phyloP scores from a whole-genome alignment of 2,888 invertebrate species.

The Brenthis daphne region DNA sequence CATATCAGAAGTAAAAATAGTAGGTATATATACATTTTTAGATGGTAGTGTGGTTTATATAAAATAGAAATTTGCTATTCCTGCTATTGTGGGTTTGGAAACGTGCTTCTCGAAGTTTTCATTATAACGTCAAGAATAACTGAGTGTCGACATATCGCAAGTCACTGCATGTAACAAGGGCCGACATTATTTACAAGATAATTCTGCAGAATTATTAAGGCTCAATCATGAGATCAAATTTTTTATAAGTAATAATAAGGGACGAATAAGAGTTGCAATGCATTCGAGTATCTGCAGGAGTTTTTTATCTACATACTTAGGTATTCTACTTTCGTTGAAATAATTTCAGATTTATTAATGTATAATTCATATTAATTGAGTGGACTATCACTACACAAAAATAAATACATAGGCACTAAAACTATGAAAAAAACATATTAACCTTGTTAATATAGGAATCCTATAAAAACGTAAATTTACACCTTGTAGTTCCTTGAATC shows the following conservation, averaged over 20 bases:
- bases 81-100: background rate
- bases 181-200: slow-evolving; percentile 25
- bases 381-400: too few relatives aligned
- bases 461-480: too few relatives aligned
- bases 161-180: slow-evolving; percentile 26
- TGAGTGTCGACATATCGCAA: slow-evolving; percentile 12
- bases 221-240: slow-evolving; percentile 13
- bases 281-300: background rate
- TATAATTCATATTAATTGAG: too few relatives aligned
- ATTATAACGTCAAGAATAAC: slow-evolving; percentile 7
- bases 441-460: too few relatives aligned
- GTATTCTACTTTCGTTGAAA: too few relatives aligned
- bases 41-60: too few relatives aligned
- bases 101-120: background rate
- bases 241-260: slow-evolving; percentile 17
- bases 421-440: too few relatives aligned
- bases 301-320: background rate
- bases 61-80: background rate
- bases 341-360: too few relatives aligned
- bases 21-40: too few relatives aligned
- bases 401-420: too few relatives aligned
- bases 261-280: slow-evolving; percentile 15
- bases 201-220: slow-evolving; percentile 17
- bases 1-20: too few relatives aligned
- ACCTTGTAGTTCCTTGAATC: too few relatives aligned